A percentile compares a stretch with the other conserved stretches of the same genome.
Evolutionary conservation across 2,113 vertebrate genomes (phyloP).

Genomic region (Heloderma charlesbogerti): DNA sequence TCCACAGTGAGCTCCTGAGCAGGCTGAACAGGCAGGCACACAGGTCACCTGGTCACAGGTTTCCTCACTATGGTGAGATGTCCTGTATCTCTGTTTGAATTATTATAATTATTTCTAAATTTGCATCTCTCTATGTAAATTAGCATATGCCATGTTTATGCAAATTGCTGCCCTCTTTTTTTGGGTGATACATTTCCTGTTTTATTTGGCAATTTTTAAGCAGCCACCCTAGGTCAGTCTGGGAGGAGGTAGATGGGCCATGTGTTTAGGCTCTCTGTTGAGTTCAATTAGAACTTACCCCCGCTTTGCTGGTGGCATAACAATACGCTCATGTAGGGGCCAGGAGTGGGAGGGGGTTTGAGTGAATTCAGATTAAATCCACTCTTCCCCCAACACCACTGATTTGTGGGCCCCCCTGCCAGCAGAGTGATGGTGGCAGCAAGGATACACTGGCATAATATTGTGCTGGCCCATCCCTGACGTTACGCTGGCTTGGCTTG

Average conservation of each 20-base stretch:
- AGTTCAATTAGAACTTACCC: neutral
- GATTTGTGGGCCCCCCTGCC: neutral
- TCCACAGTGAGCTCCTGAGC: too few relatives aligned
- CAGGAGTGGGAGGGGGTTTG: neutral
- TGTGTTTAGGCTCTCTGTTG: neutral
- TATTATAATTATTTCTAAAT: too few relatives aligned
- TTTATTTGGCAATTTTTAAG: too few relatives aligned
- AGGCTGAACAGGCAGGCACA: too few relatives aligned
- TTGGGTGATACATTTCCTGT: too few relatives aligned
- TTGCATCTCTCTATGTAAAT: too few relatives aligned
- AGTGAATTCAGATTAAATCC: neutral
- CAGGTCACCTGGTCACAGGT: too few relatives aligned
- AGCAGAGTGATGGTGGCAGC: neutral
- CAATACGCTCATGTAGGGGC: neutral
- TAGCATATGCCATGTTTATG: too few relatives aligned
- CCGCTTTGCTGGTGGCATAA: neutral
- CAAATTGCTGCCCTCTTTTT: too few relatives aligned
- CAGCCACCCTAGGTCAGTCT: neutral
- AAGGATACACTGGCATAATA: neutral
- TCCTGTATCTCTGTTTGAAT: too few relatives aligned
- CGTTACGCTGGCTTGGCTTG: neutral
- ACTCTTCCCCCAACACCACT: too few relatives aligned
- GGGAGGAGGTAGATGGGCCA: neutral
- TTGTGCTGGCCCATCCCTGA: neutral
- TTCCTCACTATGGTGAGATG: too few relatives aligned